Evolutionary conservation across 2,113 vertebrate genomes (phyloP).

Genomic region (Petaurus breviceps): DNA sequence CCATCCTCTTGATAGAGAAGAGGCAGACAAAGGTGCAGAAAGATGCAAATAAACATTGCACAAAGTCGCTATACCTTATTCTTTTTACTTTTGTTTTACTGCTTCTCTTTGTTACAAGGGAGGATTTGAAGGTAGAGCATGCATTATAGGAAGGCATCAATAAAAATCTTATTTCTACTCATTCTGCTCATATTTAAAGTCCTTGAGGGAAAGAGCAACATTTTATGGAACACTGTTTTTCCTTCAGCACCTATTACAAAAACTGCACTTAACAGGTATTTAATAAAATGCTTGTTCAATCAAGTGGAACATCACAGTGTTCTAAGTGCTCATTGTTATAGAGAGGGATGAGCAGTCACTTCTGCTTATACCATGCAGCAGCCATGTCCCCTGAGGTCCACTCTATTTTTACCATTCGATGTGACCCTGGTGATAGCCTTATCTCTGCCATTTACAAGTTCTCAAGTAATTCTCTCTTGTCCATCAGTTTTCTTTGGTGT

Average conservation of each 20-base stretch:
- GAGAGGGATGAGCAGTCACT: neutral
- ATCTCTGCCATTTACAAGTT: neutral
- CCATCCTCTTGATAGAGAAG: neutral
- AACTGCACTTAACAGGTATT: neutral
- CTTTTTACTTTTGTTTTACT: neutral
- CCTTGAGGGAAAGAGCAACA: neutral
- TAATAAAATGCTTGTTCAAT: neutral
- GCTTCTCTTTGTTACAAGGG: neutral
- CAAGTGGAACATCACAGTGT: neutral
- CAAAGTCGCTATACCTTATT: neutral
- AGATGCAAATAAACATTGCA: neutral
- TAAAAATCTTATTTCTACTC: neutral
- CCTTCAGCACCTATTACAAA: neutral
- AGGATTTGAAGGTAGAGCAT: neutral
- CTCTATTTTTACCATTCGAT: neutral
- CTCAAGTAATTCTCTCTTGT: neutral
- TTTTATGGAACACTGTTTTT: neutral
- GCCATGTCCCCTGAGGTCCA: neutral
- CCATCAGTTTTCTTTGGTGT: neutral
- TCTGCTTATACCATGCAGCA: neutral
- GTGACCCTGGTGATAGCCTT: neutral
- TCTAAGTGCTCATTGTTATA: slow-evolving; percentile 8
- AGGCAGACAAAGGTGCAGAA: neutral
- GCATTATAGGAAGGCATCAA: neutral
- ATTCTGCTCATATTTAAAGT: neutral